Percentiles rank a stretch among this genome's conserved stretches.
Conservation (phyloP, 1,140 invertebrate genomes). For the Procambarus virginalis region DNA sequence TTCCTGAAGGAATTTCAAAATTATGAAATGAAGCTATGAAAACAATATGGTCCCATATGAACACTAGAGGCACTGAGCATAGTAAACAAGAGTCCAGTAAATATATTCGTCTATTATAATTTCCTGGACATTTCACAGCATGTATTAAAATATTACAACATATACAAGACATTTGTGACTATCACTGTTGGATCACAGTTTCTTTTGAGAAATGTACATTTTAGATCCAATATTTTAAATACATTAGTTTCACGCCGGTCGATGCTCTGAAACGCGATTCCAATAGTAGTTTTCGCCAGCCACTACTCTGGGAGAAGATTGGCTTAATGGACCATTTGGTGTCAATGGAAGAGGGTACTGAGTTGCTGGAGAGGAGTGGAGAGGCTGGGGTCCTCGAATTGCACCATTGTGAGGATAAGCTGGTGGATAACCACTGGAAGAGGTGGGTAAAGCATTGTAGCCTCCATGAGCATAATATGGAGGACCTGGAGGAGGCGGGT, state of each 20-base stretch:
- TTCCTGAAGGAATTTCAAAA: constrained; percentile 41
- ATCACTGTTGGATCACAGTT: constrained; percentile 42
- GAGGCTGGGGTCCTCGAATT: constrained; percentile 57
- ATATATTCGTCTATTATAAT: not conserved
- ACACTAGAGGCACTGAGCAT: constrained; percentile 60
- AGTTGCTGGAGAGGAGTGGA: constrained; percentile 67
- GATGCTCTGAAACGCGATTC: constrained; percentile 55
- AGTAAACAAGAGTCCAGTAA: not conserved
- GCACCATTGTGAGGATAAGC: constrained; percentile 62
- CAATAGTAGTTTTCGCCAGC: constrained; percentile 65
- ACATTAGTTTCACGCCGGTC: constrained; percentile 31
- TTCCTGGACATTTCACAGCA: not conserved
- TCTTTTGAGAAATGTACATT: constrained; percentile 1
- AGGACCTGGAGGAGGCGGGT: constrained; percentile 58
- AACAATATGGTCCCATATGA: constrained; percentile 59
- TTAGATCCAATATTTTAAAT: not conserved
- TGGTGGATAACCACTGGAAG: constrained; percentile 56
- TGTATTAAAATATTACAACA: constrained; percentile 17
- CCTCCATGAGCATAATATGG: constrained; percentile 45
- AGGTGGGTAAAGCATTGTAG: constrained; percentile 53
- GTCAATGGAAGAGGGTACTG: constrained; percentile 65
- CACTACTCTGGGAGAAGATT: constrained; percentile 68
- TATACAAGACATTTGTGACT: constrained; percentile 47
- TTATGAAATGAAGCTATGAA: constrained; percentile 50
- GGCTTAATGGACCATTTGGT: constrained; percentile 69